Evolutionary conservation across 2,797 vertebrate species (phyloP), one percentile per base, ranked within the genome.

Genomic region (Gallinago solitaria): DNA sequence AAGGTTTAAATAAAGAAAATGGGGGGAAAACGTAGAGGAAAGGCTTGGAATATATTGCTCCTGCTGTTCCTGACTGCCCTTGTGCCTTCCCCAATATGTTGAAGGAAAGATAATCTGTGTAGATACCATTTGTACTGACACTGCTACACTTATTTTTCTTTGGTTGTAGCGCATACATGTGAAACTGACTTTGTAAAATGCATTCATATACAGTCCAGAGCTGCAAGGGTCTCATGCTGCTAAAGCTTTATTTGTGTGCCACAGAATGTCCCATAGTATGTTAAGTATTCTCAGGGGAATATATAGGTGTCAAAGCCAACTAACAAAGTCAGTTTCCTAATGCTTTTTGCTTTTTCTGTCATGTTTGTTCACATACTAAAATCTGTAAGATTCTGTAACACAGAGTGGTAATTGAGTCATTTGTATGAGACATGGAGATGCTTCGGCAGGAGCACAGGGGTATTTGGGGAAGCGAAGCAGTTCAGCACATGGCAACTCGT

Each of bases 191-290:
- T 60, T 51, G n/a, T 71, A 51, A 67, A 88, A 70, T n/a, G 14
- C 12, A 18, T 76, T 75, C 11, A 33, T 17, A 23, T 59, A 28
- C 32, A 16, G 21, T 71, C 35, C 69, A 45, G 54, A 67, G 45
- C 37, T 27, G 25, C 1, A 1, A 24, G 23, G 19, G 3, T 47
- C 47, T 71, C 23, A 18, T 23, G 32, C 51, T 64, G 28, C 27
- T 48, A 28, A 57, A n/a, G 16, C 41, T 77, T 56, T 83, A 27
- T 61, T 67, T 63, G 20, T 48, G 37, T 56, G 35, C 41, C 1
- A 0, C 7, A 21, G 56, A 41, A 65, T 0, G 1, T 74, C 43
- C 23, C 17, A 8, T 48, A 35, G 16, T 50, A 67, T 1, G 0
- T 33, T 48, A 63, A 77, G 39, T 53, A 33, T 57, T 57, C n/a